These are phyloP conservation scores for Drosophila insularis DNA, from an alignment of 1,140 invertebrate genomes.

Conservation along the genomic window DNA sequence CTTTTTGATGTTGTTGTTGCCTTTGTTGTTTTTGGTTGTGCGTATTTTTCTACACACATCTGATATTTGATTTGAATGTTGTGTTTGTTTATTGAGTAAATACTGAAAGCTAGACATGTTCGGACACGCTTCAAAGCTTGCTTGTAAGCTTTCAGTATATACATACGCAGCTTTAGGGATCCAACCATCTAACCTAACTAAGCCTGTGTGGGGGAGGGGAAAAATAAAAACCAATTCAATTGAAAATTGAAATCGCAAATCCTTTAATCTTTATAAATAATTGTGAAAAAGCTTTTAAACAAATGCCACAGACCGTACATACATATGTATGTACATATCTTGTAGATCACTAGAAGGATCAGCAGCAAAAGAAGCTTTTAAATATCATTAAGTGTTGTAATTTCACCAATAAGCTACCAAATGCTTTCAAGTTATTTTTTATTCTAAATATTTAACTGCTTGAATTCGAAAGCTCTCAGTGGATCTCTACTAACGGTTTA, in stretches of 20 bases:
- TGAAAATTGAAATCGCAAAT: neutral
- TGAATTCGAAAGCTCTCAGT: neutral
- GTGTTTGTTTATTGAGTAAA: constrained; percentile 42
- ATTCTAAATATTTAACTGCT: neutral
- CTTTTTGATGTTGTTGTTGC: constrained; percentile 42
- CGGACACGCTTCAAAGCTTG: constrained; percentile 57
- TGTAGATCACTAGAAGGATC: neutral
- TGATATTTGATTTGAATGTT: constrained; percentile 25
- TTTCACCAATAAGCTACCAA: constrained; percentile 20
- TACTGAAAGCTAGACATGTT: constrained; percentile 75
- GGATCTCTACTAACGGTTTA: neutral
- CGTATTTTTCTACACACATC: constrained; percentile 7
- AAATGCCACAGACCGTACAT: neutral
- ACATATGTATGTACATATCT: neutral
- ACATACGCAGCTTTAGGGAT: constrained; percentile 23
- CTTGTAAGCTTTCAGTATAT: constrained; percentile 60
- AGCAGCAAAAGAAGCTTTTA: constrained; percentile 1
- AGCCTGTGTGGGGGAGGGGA: neutral
- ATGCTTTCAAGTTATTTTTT: constrained; percentile 12
- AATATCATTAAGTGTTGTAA: constrained; percentile 22
- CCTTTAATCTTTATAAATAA: neutral
- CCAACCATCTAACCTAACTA: constrained; percentile 3
- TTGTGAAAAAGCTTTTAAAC: constrained; percentile 3
- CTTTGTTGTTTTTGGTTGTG: constrained; percentile 45
- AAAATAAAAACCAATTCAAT: neutral